Conservation (phyloP, 1,140 invertebrate genomes). For the Pseudomyrmex dendroicus region DNA sequence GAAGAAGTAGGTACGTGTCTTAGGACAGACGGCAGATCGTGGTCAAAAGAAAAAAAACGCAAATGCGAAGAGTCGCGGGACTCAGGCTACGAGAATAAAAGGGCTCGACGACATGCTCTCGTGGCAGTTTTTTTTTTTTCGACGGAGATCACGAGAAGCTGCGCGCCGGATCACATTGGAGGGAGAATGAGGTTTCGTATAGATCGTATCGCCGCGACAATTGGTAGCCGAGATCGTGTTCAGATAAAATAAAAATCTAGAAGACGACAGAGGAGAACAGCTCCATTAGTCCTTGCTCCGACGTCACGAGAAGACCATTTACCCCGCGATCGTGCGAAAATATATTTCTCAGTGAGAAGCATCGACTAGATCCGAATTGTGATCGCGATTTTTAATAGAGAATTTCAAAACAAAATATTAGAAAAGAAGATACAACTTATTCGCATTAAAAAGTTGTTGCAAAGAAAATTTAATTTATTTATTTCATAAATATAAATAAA, state of each 20-base stretch:
- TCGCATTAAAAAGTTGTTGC: neutral
- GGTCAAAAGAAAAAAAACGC: neutral
- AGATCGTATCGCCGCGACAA: slow-evolving; percentile 73
- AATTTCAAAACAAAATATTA: neutral
- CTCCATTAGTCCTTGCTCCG: slow-evolving; percentile 61
- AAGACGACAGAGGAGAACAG: slow-evolving; percentile 45
- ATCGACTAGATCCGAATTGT: neutral
- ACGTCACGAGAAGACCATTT: neutral
- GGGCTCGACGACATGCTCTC: neutral
- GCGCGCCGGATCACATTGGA: neutral
- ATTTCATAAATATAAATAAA: too few species aligned
- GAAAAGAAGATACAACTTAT: neutral
- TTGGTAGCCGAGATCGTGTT: slow-evolving; percentile 75
- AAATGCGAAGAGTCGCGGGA: neutral
- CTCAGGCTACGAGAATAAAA: slow-evolving; percentile 26
- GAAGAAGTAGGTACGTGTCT: slow-evolving; percentile 4
- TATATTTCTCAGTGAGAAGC: neutral
- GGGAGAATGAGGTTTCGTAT: slow-evolving; percentile 12
- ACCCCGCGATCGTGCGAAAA: slow-evolving; percentile 3
- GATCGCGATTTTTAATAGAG: neutral
- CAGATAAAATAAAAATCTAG: slow-evolving; percentile 69
- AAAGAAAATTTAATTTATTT: too few species aligned
- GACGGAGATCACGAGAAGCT: slow-evolving; percentile 9
- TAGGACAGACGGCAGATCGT: neutral
- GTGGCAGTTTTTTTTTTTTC: neutral